These are phyloP conservation scores for Cabera pusaria DNA, from an alignment of 2,888 invertebrate species.

Conservation along the genomic window DNA sequence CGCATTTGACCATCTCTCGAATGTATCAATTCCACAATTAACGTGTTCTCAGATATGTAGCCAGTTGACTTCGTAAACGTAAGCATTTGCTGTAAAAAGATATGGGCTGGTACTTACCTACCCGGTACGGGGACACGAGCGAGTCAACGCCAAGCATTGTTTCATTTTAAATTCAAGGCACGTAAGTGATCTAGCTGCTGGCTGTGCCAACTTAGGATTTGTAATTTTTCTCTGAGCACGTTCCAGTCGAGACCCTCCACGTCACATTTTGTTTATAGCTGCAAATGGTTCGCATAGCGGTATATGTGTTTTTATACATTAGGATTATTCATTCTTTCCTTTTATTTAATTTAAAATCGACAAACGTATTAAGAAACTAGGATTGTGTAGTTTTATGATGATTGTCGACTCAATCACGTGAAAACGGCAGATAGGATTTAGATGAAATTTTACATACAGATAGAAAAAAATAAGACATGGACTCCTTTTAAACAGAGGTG, in stretches of 20 bases:
- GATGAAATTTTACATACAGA: no score
- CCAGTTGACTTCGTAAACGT: slow-evolving; percentile 9
- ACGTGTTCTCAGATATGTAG: slow-evolving; percentile 2
- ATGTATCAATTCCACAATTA: slow-evolving; percentile 3
- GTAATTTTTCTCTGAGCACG: slow-evolving; percentile 19
- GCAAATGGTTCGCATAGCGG: background rate
- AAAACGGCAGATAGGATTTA: no score
- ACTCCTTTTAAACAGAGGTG: no score
- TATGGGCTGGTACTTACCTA: slow-evolving; percentile 2
- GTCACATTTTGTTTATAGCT: slow-evolving; percentile 7
- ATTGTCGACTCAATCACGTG: no score
- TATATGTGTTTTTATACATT: background rate
- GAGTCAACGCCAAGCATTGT: slow-evolving; percentile 14
- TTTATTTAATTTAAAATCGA: no score
- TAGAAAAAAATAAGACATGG: no score
- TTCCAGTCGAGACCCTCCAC: slow-evolving; percentile 1
- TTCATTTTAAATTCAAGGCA: slow-evolving; percentile 20
- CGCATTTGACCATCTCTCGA: slow-evolving; percentile 1
- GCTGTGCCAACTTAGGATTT: slow-evolving; percentile 18
- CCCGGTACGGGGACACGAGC: slow-evolving; percentile 1
- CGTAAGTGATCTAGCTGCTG: slow-evolving; percentile 22
- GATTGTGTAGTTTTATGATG: no score
- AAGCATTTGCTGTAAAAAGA: slow-evolving; percentile 17
- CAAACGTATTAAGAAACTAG: no score
- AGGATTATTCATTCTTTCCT: background rate